Base-by-base conservation (phyloP, 2,888 invertebrate genomes). In the Lamellibrachia satsuma region DNA sequence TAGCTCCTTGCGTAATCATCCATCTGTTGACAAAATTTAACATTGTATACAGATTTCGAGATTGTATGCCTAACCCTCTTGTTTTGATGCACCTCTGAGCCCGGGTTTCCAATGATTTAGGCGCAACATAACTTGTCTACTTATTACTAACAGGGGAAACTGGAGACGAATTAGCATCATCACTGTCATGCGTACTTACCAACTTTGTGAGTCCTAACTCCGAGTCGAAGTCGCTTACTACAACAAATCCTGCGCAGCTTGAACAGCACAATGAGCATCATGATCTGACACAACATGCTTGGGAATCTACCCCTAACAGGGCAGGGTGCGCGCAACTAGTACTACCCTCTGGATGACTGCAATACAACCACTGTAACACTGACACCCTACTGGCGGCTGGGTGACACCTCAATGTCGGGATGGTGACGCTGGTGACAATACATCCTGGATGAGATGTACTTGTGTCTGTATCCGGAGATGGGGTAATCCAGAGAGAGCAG, bases 201-300 rank as follows among this genome's bases (percentile, higher is more conserved):
- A 75, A 75, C 75, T 75, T 75, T 75, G 75, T 75, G 75, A 75
- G 75, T 75, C 22, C 75, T 15, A n/a, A 75, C n/a, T 15, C 75
- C 75, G n/a, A 22, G 75, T 22, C 75, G 22, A 4, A 75, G 75
- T 15, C 75, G 75, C 75, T 75, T 75, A 75, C 75, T 75, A 75
- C 75, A 75, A 75, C 75, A 75, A 75, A 75, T 75, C 75, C 75
- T 75, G 75, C 75, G 75, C 75, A 75, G 75, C 75, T 75, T 75
- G 75, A 75, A 75, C 22, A 75, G 75, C 22, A 75, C 22, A 3
- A 75, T 75, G 22, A 75, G 75, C 75, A 75, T 75, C 75, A 75
- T 75, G 75, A 75, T 6, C n/a, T 75, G 75, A 22, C 22, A 75
- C 75, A 75, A 75, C 75, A 75, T 75, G 22, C 75, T 75, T 75